Conservation (phyloP, 2,113 vertebrate genomes). For the Cyanoramphus novaezelandiae region DNA sequence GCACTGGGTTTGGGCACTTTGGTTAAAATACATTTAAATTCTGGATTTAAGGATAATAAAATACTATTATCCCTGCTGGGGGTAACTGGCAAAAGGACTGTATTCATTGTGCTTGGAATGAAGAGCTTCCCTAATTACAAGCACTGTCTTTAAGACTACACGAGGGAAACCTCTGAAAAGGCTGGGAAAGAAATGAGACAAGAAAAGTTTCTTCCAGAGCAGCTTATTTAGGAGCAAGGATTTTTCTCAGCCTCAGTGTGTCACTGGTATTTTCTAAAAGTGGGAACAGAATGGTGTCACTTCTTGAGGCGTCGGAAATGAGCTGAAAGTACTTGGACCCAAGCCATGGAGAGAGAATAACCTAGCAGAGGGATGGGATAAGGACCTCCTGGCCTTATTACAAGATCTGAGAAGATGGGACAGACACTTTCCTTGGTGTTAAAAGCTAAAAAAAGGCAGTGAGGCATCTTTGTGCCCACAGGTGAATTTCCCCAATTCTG, state of each 20-base stretch:
- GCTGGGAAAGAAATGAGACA: neutral
- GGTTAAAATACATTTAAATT: conserved; percentile 20
- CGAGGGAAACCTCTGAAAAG: neutral
- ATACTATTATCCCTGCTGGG: conserved; percentile 16
- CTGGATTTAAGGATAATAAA: conserved; percentile 50
- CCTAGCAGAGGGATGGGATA: neutral
- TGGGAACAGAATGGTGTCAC: conserved; percentile 7
- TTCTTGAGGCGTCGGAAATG: neutral
- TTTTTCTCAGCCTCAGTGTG: neutral
- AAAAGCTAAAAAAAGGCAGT: neutral
- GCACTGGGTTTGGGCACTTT: neutral
- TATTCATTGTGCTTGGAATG: neutral
- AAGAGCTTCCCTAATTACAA: conserved; percentile 28
- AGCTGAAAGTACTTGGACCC: conserved; percentile 32
- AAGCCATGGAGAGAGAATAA: neutral
- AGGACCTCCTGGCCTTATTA: neutral
- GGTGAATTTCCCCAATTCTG: neutral
- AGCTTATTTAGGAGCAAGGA: neutral
- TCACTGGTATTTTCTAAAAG: conserved; percentile 32
- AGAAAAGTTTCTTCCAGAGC: neutral
- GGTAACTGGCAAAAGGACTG: conserved; percentile 15
- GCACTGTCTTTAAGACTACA: neutral
- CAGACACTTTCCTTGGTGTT: neutral
- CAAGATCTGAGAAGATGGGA: neutral
- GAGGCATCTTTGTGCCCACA: neutral